Percentiles rank a stretch among this genome's conserved stretches.
These are phyloP conservation scores for Gerris buenoi DNA, from an alignment of 1,140 invertebrate species.

Conservation along the genomic window DNA sequence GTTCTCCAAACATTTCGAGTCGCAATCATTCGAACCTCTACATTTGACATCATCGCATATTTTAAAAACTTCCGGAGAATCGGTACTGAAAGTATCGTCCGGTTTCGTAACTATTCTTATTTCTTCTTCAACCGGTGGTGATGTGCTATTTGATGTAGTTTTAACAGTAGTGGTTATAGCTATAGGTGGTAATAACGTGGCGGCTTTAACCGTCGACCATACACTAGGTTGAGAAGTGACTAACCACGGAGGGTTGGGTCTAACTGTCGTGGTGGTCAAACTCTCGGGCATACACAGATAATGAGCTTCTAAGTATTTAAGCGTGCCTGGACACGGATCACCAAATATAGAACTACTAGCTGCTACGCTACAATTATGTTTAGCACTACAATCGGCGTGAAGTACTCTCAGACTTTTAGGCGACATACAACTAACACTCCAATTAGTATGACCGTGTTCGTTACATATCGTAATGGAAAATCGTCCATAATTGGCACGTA, in stretches of 20 bases:
- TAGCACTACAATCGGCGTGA: slow-evolving; percentile 64
- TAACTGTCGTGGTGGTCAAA: slow-evolving; percentile 64
- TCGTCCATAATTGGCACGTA: slow-evolving; percentile 86
- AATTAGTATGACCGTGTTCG: slow-evolving; percentile 84
- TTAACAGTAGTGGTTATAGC: background rate
- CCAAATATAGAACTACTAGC: slow-evolving; percentile 77
- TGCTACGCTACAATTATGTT: slow-evolving; percentile 75
- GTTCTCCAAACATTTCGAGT: background rate
- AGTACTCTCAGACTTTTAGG: slow-evolving; percentile 63
- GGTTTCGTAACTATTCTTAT: too few relatives aligned
- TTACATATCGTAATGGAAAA: slow-evolving; percentile 95
- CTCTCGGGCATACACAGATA: slow-evolving; percentile 75
- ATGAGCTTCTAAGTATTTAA: slow-evolving; percentile 89
- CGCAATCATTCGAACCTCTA: too few relatives aligned
- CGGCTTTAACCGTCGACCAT: slow-evolving; percentile 47
- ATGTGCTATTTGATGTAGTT: background rate
- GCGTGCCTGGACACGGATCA: slow-evolving; percentile 81
- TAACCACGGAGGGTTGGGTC: slow-evolving; percentile 69
- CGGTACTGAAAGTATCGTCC: slow-evolving; percentile 24
- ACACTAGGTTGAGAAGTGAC: slow-evolving; percentile 56
- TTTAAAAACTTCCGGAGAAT: too few relatives aligned
- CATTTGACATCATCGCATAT: too few relatives aligned
- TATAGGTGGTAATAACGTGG: slow-evolving; percentile 29
- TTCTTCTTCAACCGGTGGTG: background rate
- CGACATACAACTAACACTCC: slow-evolving; percentile 91